Base-by-base conservation (phyloP, 2,113 vertebrate species). In the Spermophilus dauricus region DNA sequence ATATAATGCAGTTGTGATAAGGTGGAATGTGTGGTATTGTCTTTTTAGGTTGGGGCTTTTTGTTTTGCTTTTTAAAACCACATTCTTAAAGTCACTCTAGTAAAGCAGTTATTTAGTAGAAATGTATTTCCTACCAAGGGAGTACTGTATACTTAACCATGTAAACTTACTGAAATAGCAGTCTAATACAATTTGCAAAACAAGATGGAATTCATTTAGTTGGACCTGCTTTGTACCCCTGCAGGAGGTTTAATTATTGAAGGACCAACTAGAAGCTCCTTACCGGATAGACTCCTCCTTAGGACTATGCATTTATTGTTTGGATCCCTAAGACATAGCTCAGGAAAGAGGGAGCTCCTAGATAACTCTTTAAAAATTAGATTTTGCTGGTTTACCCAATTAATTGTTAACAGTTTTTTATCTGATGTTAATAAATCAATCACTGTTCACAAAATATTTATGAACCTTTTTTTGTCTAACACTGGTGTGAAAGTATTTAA, bases 211-310 rank as follows among this genome's bases (percentile, higher is more conserved):
- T 92, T 91, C 73, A 16, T 63, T 80, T 86, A 77, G 75, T 65
- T 91, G 58, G 61, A n/a, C 14, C 32, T 48, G 80, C 22, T 86
- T 84, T 91, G 84, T 87, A n/a, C 48, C 28, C 28, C 76, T 89
- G 22, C 17, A 81, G 92, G 42, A 83, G 87, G 48, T 81, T 89
- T 94, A 91, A 93, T 96, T 96, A 95, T 65, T 89, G 67, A 94
- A 95, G 37, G 58, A 80, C 77, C 34, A 30, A 58, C 81, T 82
- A 80, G 69, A 75, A 86, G 48, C 28, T 91, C 83, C 37, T 97
- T 86, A 42, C 18, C 83, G 81, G 34, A 39, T 86, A 45, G 30
- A 10, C 26, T 73, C 26, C 53, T 95, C 8, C 26, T 78, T 45
- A n/a, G 61, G 37, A 75, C 69, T 78, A 13, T 78, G 63, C 58